These are phyloP conservation scores for Oryzias curvinotus DNA, from an alignment of 2,113 vertebrate species.

Conservation along the genomic window DNA sequence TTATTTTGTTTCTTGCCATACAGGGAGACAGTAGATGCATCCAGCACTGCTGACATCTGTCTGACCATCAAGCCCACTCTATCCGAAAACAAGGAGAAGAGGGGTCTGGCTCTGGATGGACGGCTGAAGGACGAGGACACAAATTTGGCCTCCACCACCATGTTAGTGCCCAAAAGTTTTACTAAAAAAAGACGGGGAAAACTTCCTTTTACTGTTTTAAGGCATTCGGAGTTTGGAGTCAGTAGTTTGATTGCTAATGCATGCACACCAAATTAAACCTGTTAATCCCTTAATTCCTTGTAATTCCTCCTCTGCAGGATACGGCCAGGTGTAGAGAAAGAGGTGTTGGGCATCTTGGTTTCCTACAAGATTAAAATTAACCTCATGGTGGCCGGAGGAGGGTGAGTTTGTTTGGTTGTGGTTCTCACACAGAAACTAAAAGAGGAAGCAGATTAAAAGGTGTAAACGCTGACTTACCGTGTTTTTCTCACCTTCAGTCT, in stretches of 20 bases:
- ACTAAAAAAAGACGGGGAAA: not conserved
- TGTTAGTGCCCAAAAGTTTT: conserved; percentile 72
- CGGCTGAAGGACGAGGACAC: conserved; percentile 91
- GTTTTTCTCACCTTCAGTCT: conserved; percentile 66
- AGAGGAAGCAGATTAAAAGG: not conserved
- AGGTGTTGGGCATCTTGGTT: conserved; percentile 86
- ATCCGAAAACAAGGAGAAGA: conserved; percentile 81
- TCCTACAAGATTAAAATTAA: conserved; percentile 90
- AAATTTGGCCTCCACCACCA: conserved; percentile 88
- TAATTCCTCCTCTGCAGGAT: conserved; percentile 66
- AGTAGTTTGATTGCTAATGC: not conserved
- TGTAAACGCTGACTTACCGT: accelerated
- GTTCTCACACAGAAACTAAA: not conserved
- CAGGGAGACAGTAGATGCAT: conserved; percentile 84
- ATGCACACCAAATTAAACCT: conserved; percentile 11
- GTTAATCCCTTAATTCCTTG: conserved; percentile 29
- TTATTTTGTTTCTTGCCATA: conserved; percentile 8
- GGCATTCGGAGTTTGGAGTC: not conserved
- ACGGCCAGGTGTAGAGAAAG: conserved; percentile 78
- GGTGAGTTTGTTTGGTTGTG: conserved; percentile 56
- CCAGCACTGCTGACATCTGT: conserved; percentile 78
- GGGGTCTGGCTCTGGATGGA: conserved; percentile 86
- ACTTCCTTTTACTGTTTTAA: not conserved
- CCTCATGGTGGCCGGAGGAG: conserved; percentile 84
- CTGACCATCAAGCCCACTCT: conserved; percentile 79